These are phyloP conservation scores for Drosophila truncata DNA, from an alignment of 1,140 invertebrate species.

Conservation along the genomic window DNA sequence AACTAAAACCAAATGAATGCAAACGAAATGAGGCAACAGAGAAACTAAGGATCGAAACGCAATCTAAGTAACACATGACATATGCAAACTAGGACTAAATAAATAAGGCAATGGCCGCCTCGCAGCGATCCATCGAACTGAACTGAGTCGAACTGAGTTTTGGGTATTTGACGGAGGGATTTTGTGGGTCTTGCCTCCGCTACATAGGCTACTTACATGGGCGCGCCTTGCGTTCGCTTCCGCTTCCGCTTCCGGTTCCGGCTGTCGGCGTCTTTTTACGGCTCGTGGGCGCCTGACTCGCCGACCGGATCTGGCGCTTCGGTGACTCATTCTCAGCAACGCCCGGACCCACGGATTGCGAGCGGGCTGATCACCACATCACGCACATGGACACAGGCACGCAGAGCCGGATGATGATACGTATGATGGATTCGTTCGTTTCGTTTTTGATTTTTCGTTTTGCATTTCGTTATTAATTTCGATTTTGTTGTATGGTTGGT, in stretches of 20 bases:
- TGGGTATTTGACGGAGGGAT: constrained; percentile 13
- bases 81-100: constrained; percentile 78
- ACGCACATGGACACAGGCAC: constrained; percentile 47
- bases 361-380: constrained; percentile 86
- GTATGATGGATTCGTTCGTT: constrained; percentile 50
- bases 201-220: constrained; percentile 87
- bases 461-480: constrained; percentile 50
- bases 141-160: constrained; percentile 35
- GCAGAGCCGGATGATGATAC: constrained; percentile 9
- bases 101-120: constrained; percentile 49
- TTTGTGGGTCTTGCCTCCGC: constrained; percentile 44
- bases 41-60: constrained; percentile 6
- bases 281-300: constrained; percentile 86
- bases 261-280: constrained; percentile 82
- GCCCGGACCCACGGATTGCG: constrained; percentile 89
- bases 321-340: constrained; percentile 88
- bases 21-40: constrained; percentile 35
- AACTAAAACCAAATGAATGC: constrained; percentile 37
- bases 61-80: constrained; percentile 44
- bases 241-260: constrained; percentile 55
- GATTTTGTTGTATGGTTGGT: constrained; percentile 54
- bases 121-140: constrained; percentile 43
- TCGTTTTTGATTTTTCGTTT: constrained; percentile 49
- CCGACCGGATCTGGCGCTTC: constrained; percentile 90
- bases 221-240: constrained; percentile 86